A percentile compares a stretch with the other conserved stretches of the same genome.
Evolutionary conservation across 2,113 vertebrate genomes (phyloP).

Genomic region (Bucco capensis): DNA sequence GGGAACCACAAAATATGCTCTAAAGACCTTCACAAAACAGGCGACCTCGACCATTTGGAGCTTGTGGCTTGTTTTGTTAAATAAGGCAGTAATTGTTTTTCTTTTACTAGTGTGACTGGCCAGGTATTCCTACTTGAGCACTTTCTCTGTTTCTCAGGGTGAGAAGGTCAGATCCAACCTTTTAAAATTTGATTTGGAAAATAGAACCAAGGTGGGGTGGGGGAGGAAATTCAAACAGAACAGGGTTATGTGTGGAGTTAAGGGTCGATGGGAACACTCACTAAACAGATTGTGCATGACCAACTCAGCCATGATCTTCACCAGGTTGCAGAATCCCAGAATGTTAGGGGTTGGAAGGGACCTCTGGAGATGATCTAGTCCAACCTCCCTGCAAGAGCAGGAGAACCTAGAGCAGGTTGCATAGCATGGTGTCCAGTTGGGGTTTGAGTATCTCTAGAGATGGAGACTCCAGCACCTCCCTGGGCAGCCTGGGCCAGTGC

Average conservation of each 20-base stretch:
- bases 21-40: slow-evolving; percentile 57
- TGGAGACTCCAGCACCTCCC: too few species aligned
- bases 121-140: slow-evolving; percentile 46
- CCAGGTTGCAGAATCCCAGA: too few species aligned
- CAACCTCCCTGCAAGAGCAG: too few species aligned
- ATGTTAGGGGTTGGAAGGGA: too few species aligned
- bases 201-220: neutral
- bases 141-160: slow-evolving; percentile 54
- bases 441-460: too few species aligned
- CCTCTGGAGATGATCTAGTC: too few species aligned
- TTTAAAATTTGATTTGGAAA: slow-evolving; percentile 70
- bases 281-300: neutral
- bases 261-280: neutral
- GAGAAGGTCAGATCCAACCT: slow-evolving; percentile 33
- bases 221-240: neutral
- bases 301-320: neutral
- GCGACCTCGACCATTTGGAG: slow-evolving; percentile 51
- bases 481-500: too few species aligned
- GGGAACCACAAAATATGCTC: slow-evolving; percentile 47
- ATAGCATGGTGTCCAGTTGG: too few species aligned
- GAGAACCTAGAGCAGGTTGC: too few species aligned
- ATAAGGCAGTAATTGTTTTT: slow-evolving; percentile 62
- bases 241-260: neutral
- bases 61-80: slow-evolving; percentile 67
- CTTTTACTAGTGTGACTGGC: slow-evolving; percentile 45